These are phyloP conservation scores for Fragum whitleyi DNA, from an alignment of 2,888 invertebrate species.

Conservation along the genomic window DNA sequence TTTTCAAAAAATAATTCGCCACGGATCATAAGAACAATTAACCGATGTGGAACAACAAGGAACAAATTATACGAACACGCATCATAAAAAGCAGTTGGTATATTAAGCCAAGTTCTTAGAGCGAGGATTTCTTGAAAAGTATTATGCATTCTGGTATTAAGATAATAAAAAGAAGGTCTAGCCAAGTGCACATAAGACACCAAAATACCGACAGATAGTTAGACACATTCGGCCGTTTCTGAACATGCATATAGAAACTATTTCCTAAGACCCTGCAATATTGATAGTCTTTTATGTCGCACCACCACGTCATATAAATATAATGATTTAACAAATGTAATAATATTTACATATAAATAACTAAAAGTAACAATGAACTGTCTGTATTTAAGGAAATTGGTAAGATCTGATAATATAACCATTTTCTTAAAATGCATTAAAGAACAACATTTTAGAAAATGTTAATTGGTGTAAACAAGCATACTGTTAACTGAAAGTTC, in stretches of 20 bases:
- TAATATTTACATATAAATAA: constrained; percentile 59
- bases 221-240: no score
- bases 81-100: constrained; percentile 27
- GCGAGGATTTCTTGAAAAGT: constrained; percentile 21
- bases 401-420: no score
- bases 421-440: no score
- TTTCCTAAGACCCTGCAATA: not conserved
- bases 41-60: constrained; percentile 14
- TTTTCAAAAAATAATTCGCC: no score
- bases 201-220: no score
- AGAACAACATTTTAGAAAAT: no score
- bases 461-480: no score
- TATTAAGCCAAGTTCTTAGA: constrained; percentile 4
- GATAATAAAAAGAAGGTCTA: constrained; percentile 9
- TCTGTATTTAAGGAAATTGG: not conserved
- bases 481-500: no score
- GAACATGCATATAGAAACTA: no score
- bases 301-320: constrained; percentile 25
- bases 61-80: constrained; percentile 29
- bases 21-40: constrained; percentile 15
- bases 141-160: constrained; percentile 23
- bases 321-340: constrained; percentile 35
- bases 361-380: constrained; percentile 17
- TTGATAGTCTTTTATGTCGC: constrained; percentile 11
- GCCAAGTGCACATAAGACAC: no score